Evolutionary conservation across 2,113 vertebrate genomes (phyloP), one percentile per base, ranked within the genome.

Genomic region (Myodes glareolus): DNA sequence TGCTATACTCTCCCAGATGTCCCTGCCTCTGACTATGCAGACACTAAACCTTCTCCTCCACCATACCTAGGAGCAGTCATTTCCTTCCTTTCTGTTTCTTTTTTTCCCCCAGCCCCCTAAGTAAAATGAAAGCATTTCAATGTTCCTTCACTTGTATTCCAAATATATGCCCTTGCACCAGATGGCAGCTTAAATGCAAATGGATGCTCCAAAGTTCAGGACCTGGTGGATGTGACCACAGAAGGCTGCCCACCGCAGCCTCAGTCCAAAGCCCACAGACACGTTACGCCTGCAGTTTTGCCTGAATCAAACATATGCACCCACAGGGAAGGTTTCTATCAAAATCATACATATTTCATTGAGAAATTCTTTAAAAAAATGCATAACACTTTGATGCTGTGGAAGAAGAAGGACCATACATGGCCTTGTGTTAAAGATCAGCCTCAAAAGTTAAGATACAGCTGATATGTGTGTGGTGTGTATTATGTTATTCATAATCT

Each of bases 91-190:
- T 19, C 36, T 70, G 16, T 70, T 7, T 36, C 33, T 70, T 70
- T 19, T 36, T 17, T 70, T 17, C n/a, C 27, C 65, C 27, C 65
- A 70, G 68, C 5, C 14, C 67, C 14, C 31, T 87, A 90, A 90
- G 39, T 91, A 82, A 90, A 90, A 88, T 90, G 81, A 92, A 94
- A 89, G 55, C 42, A 76, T 47, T 91, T 97, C 67, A 85, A 81
- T 92, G 76, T 80, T 52, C 7, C 19, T 88, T 96, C 19, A 17
- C 72, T 94, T 88, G 12, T 88, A 33, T 91, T 96, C 89, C 12
- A 82, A 94, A 77, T 81, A 58, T 33, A 50, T 33, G 50, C 21
- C 31, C 68, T 91, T 75, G 9, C 4, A 0, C 63, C 73, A 8
- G 91, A 50, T 23, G 55, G 4, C 29, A 14, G 3, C 94, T 96